phyloP scores from a whole-genome alignment of 2,888 invertebrate species.

The Entomobrya multifasciata region DNA sequence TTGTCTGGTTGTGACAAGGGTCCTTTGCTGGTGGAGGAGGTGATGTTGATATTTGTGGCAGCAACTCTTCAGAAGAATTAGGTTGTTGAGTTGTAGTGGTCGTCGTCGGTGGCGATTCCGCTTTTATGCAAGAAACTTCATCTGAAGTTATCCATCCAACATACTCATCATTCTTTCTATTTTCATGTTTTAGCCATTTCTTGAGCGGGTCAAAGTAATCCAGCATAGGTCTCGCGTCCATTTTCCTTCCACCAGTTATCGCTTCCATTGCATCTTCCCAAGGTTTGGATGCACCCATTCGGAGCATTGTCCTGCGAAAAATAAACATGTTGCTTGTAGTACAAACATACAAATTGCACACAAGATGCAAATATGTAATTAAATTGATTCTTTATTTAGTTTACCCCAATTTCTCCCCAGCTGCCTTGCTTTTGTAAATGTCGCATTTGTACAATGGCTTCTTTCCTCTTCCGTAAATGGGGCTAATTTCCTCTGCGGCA shows the following conservation, averaged over 20 bases:
- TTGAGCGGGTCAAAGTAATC: slow-evolving; percentile 92
- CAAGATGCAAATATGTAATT: too few species aligned
- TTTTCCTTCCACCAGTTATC: slow-evolving; percentile 86
- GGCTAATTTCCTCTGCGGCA: slow-evolving; percentile 81
- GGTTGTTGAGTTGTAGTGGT: too few species aligned
- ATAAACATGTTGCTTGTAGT: too few species aligned
- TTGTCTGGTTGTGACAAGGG: neutral
- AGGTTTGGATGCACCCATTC: slow-evolving; percentile 82
- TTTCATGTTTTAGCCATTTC: slow-evolving; percentile 89
- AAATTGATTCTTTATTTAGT: too few species aligned
- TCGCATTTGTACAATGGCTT: slow-evolving; percentile 82
- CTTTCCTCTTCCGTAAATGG: slow-evolving; percentile 79
- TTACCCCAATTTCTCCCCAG: slow-evolving; percentile 81
- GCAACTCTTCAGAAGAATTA: too few species aligned
- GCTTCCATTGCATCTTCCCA: slow-evolving; percentile 92
- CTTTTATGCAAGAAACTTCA: neutral
- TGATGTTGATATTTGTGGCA: neutral
- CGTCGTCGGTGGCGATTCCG: neutral
- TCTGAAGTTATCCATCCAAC: slow-evolving; percentile 86
- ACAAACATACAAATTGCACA: too few species aligned
- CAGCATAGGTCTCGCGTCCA: slow-evolving; percentile 89
- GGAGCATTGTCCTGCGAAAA: slow-evolving; percentile 76
- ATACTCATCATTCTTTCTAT: slow-evolving; percentile 85
- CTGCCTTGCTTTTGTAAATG: slow-evolving; percentile 80
- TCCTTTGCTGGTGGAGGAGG: neutral